phyloP scores from a whole-genome alignment of 2,797 vertebrate species.

The Rhynchotus rufescens region DNA sequence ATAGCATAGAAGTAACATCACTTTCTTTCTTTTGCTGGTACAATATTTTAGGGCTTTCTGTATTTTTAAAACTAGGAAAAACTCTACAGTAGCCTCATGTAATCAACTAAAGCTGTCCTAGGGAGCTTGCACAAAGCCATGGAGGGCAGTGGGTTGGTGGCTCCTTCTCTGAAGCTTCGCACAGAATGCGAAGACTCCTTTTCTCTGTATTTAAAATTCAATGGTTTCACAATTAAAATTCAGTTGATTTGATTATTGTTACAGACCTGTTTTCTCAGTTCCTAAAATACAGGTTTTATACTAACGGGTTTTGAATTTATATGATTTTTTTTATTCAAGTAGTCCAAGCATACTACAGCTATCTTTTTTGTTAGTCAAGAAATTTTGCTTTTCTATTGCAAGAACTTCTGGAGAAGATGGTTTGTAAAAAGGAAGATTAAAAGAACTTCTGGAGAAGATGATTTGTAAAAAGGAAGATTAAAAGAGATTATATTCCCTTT shows the following conservation, averaged over 20 bases:
- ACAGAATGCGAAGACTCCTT: not conserved
- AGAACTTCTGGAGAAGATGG: not conserved
- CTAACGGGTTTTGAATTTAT: not conserved
- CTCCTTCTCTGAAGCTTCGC: not conserved
- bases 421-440: not conserved
- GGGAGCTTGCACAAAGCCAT: not conserved
- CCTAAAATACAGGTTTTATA: not conserved
- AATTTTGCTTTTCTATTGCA: not conserved
- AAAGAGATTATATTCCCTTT: not conserved
- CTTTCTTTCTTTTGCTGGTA: not conserved
- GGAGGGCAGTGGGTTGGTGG: not conserved
- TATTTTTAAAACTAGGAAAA: not conserved
- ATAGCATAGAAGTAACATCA: not conserved
- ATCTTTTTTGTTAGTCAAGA: not conserved
- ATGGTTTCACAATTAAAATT: not conserved
- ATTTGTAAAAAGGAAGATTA: not conserved
- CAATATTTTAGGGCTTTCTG: not conserved
- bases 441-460: not conserved
- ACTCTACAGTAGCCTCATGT: accelerated
- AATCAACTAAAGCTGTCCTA: not conserved
- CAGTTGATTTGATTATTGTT: not conserved
- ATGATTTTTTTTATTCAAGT: not conserved
- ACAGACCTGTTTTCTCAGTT: not conserved
- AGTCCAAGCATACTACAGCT: not conserved
- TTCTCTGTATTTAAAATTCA: not conserved